Evolutionary conservation across 1,140 invertebrate genomes (phyloP).

Genomic region (Danaus melanippus): DNA sequence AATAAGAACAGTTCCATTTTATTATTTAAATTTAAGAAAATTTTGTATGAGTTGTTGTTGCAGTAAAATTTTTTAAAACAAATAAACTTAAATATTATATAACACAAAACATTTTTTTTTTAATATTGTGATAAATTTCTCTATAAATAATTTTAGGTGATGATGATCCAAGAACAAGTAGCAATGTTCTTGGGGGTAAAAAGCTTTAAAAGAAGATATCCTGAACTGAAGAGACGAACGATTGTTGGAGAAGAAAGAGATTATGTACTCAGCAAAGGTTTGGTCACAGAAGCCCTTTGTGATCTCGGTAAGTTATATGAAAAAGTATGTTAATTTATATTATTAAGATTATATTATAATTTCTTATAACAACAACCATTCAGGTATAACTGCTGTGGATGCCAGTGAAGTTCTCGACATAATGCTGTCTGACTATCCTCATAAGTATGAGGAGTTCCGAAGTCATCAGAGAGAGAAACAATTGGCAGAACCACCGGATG

Average conservation of each 20-base stretch:
- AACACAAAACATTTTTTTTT: too few relatives aligned
- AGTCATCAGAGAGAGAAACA: slow-evolving; percentile 86
- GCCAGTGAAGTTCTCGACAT: slow-evolving; percentile 94
- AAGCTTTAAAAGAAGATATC: slow-evolving; percentile 96
- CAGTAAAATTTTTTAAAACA: too few relatives aligned
- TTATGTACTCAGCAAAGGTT: slow-evolving; percentile 86
- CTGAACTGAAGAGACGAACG: slow-evolving; percentile 86
- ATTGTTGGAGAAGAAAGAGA: slow-evolving; percentile 93
- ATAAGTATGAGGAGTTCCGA: slow-evolving; percentile 95
- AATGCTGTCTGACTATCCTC: slow-evolving; percentile 94
- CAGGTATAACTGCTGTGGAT: slow-evolving; percentile 91
- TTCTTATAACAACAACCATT: background rate
- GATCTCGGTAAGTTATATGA: slow-evolving; percentile 78
- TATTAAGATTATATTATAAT: too few relatives aligned
- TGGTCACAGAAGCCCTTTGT: slow-evolving; percentile 93
- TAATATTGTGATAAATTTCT: background rate
- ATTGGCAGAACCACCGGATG: slow-evolving; percentile 56
- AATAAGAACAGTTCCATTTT: too few relatives aligned
- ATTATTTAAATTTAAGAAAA: too few relatives aligned
- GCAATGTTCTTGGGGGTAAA: slow-evolving; percentile 93
- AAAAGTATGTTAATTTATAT: too few relatives aligned
- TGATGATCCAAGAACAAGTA: slow-evolving; percentile 82
- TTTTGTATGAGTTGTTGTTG: too few relatives aligned
- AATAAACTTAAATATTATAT: too few relatives aligned
- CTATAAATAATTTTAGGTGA: slow-evolving; percentile 49